Evolutionary conservation across 2,113 vertebrate species (phyloP).

Genomic region (Cyphomyrus discorhynchus): DNA sequence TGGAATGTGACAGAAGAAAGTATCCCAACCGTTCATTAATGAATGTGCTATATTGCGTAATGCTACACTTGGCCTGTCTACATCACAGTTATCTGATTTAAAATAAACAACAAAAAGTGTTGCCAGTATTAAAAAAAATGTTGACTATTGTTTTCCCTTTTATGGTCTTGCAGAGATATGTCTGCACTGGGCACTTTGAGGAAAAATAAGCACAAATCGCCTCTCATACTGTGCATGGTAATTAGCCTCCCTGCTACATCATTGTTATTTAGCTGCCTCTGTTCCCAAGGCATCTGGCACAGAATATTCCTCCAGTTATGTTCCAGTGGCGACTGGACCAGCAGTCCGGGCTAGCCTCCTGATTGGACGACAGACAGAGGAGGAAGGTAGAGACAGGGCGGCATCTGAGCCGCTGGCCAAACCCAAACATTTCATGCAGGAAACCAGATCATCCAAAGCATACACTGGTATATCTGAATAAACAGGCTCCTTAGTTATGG

Average conservation of each 20-base stretch:
- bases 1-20: not conserved
- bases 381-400: not conserved
- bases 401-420: not conserved
- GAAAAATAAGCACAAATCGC: not conserved
- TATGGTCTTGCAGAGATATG: not conserved
- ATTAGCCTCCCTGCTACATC: not conserved
- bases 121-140: not conserved
- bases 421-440: not conserved
- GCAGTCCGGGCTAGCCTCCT: not conserved
- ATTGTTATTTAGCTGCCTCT: not conserved
- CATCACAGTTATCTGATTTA: not conserved
- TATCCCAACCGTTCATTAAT: not conserved
- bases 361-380: not conserved
- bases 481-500: not conserved
- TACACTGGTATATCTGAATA: not conserved
- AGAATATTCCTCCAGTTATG: not conserved
- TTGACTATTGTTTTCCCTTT: not conserved
- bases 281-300: not conserved
- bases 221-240: not conserved
- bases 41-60: not conserved
- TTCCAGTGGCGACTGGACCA: not conserved
- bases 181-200: not conserved
- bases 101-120: not conserved
- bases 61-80: not conserved
- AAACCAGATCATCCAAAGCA: not conserved